These are phyloP conservation scores for Seriola quinqueradiata DNA, from an alignment of 2,113 vertebrate genomes.

Conservation along the genomic window DNA sequence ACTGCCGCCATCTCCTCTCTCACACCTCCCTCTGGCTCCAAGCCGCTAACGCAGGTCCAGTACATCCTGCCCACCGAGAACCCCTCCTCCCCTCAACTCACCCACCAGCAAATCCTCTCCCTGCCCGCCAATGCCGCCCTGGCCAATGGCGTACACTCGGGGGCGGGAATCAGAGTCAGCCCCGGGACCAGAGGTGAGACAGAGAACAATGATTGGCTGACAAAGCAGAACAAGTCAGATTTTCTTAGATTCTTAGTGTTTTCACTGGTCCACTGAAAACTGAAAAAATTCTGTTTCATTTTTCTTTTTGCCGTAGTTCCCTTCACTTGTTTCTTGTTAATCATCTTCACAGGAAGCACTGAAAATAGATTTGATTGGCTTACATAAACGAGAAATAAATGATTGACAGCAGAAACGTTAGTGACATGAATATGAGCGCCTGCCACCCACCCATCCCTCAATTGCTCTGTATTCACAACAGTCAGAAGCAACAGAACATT, in stretches of 20 bases:
- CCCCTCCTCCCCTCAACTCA: slow-evolving; percentile 82
- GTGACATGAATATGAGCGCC: slow-evolving; percentile 33
- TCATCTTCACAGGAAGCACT: slow-evolving; percentile 24
- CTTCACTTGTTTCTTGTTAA: not conserved
- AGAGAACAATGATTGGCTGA: slow-evolving; percentile 50
- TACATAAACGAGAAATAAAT: slow-evolving; percentile 46
- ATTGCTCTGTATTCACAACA: slow-evolving; percentile 58
- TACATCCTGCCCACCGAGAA: slow-evolving; percentile 87
- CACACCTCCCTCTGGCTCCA: slow-evolving; percentile 63
- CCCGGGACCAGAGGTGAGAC: slow-evolving; percentile 83
- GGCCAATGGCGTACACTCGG: slow-evolving; percentile 82
- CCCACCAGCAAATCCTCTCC: slow-evolving; percentile 84
- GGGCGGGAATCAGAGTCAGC: slow-evolving; percentile 75
- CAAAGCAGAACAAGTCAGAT: not conserved
- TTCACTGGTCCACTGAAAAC: slow-evolving; percentile 9
- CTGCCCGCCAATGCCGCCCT: slow-evolving; percentile 84
- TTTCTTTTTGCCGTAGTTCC: slow-evolving; percentile 3
- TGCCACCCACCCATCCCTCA: slow-evolving; percentile 45
- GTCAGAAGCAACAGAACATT: slow-evolving; percentile 43
- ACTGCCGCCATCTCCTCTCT: slow-evolving; percentile 68
- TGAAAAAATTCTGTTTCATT: slow-evolving; percentile 5
- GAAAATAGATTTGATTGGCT: slow-evolving; percentile 61
- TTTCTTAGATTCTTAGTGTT: not conserved
- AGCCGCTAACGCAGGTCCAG: slow-evolving; percentile 88
- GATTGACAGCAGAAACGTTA: slow-evolving; percentile 52